phyloP scores from a whole-genome alignment of 1,140 invertebrate genomes.

The Aethina tumida region DNA sequence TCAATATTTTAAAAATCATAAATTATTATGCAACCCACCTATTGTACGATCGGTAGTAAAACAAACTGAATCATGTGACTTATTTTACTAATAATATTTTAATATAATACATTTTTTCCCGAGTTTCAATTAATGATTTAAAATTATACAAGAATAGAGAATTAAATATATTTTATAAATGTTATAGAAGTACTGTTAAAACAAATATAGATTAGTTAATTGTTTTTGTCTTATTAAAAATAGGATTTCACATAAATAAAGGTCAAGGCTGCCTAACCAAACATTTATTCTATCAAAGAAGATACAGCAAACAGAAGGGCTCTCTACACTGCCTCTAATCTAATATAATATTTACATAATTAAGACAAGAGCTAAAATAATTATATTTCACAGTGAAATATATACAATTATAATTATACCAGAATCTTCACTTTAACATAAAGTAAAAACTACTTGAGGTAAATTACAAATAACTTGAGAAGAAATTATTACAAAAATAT shows the following conservation, averaged over 20 bases:
- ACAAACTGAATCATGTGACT: too few species aligned
- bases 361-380: conserved; percentile 11
- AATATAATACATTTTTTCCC: too few species aligned
- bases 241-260: conserved; percentile 1
- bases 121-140: too few species aligned
- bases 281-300: conserved; percentile 20
- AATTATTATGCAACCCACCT: too few species aligned
- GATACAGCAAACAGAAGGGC: conserved; percentile 14
- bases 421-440: conserved; percentile 11
- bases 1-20: too few species aligned
- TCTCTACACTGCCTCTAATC: conserved; percentile 4
- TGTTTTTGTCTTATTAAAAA: too few species aligned
- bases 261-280: conserved; percentile 15
- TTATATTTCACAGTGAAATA: conserved; percentile 10
- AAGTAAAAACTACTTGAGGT: conserved; percentile 6
- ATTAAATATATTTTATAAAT: too few species aligned
- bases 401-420: conserved; percentile 9
- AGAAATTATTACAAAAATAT: conserved; percentile 8
- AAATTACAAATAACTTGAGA: neutral
- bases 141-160: too few species aligned
- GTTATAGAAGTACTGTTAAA: too few species aligned
- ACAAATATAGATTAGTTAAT: too few species aligned
- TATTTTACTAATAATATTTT: too few species aligned
- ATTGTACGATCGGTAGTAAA: too few species aligned
- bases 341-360: conserved; percentile 9